Evolutionary conservation across 2,888 invertebrate species (phyloP), one percentile per base, ranked within the genome.

Genomic region (Desoria tigrina): DNA sequence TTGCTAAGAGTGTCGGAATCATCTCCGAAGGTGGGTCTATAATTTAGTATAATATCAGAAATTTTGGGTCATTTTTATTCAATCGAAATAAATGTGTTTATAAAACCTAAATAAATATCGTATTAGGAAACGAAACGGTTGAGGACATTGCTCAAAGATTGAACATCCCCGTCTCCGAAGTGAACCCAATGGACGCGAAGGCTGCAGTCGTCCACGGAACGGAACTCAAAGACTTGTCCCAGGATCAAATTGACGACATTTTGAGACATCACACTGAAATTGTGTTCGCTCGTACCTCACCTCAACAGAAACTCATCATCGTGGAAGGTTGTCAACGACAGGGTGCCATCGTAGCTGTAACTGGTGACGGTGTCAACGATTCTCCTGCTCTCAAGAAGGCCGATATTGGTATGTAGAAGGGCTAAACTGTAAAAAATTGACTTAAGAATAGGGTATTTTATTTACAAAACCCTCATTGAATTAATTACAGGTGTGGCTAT

Each of bases 371-470:
- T 39, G 91, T 92, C 2, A 92, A 92, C 78, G 92, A 92, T 78
- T 90, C 92, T 0, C 92, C 92, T 1, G 92, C 92, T 4, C 81
- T 92, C 55, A 88, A 90, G 76, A 87, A 89, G 78, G 92, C 92
- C 7, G 90, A 92, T 74, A 89, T 90, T 61, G 90, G 79, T 77
- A 74, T 60, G 45, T 21, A 6, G 9, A n/a, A 60, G 27, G 28
- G 1, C 3, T 24, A 16, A 42, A 42, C 42, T 16, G 9, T 27
- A 39, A 27, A n/a, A 23, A 18, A 23, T 42, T n/a, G 27, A 9
- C 9, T 26, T 45, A 28, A 59, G 24, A 23, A 26, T 57, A 23
- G 6, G 39, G 16, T 9, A 11, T 39, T 39, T 39, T 39, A 39
- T 16, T 16, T 11, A 39, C 39, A 39, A 39, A 39, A 9, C 39